Evolutionary conservation across 1,140 invertebrate genomes (phyloP).

Genomic region (Ceratoteleas bidentatus): DNA sequence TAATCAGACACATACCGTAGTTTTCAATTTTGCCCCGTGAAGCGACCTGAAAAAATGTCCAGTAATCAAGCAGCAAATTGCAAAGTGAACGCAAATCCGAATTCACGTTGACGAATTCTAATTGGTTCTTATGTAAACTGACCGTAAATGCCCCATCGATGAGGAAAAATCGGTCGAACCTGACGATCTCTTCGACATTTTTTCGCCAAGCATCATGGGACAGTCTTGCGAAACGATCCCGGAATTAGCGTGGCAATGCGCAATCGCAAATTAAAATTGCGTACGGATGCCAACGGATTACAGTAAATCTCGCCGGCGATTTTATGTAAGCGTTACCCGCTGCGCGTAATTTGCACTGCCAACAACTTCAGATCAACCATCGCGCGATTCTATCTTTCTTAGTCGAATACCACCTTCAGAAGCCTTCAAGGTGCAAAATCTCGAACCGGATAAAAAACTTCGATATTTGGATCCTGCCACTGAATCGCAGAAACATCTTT

Average conservation of each 20-base stretch:
- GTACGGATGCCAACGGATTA: constrained; percentile 8
- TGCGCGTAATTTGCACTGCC: neutral
- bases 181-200: constrained; percentile 8
- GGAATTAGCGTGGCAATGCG: constrained; percentile 27
- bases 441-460: too few species aligned
- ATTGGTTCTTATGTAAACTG: constrained; percentile 42
- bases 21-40: neutral
- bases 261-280: constrained; percentile 40
- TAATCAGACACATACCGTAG: too few species aligned
- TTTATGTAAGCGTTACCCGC: constrained; percentile 27
- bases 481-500: too few species aligned
- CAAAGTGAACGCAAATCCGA: constrained; percentile 33
- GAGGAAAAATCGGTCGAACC: constrained; percentile 12
- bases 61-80: constrained; percentile 28
- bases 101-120: constrained; percentile 30
- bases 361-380: too few species aligned
- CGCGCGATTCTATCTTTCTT: too few species aligned
- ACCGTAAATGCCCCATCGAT: constrained; percentile 10
- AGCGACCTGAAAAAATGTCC: constrained; percentile 16
- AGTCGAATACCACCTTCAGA: too few species aligned
- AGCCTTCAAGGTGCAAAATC: too few species aligned
- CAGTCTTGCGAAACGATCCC: constrained; percentile 23
- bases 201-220: constrained; percentile 2
- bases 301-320: constrained; percentile 17
- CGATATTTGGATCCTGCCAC: too few species aligned